Percentiles rank a stretch among this genome's conserved stretches.
These are phyloP conservation scores for Bombus superbus DNA, from an alignment of 1,140 invertebrate genomes.

Conservation along the genomic window DNA sequence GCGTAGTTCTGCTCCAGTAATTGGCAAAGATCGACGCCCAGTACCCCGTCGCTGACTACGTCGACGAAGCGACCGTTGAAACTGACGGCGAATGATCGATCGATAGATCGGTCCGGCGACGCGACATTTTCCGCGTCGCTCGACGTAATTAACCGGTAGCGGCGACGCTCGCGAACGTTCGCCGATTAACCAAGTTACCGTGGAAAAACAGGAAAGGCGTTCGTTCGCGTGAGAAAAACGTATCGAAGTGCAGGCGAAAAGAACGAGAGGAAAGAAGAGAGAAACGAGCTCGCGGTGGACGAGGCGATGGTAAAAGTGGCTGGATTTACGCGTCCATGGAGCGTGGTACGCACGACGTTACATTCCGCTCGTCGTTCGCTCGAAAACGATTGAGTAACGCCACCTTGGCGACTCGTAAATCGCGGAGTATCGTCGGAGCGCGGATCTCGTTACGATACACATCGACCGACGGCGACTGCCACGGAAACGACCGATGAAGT, in stretches of 20 bases:
- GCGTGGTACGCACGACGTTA: no score
- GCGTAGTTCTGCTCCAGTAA: no score
- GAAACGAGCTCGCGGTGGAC: no score
- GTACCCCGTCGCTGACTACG: no score
- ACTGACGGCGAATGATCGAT: no score
- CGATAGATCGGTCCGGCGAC: no score
- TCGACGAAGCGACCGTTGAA: no score
- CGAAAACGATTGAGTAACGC: constrained; percentile 6
- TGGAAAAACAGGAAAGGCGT: no score
- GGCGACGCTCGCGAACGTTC: background rate
- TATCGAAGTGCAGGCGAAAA: background rate
- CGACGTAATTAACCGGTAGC: no score
- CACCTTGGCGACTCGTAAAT: constrained; percentile 14
- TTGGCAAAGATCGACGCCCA: no score
- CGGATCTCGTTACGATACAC: background rate
- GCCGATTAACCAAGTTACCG: background rate
- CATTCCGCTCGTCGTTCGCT: background rate
- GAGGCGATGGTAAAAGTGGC: background rate
- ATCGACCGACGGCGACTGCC: constrained; percentile 1
- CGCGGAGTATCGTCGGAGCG: background rate
- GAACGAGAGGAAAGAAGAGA: background rate
- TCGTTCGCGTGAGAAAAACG: constrained; percentile 18
- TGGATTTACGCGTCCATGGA: background rate
- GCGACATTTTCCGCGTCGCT: no score
- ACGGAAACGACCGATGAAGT: constrained; percentile 7